Evolutionary conservation across 2,888 invertebrate genomes (phyloP), one percentile per base, ranked within the genome.

Genomic region (Lithophane leautieri): DNA sequence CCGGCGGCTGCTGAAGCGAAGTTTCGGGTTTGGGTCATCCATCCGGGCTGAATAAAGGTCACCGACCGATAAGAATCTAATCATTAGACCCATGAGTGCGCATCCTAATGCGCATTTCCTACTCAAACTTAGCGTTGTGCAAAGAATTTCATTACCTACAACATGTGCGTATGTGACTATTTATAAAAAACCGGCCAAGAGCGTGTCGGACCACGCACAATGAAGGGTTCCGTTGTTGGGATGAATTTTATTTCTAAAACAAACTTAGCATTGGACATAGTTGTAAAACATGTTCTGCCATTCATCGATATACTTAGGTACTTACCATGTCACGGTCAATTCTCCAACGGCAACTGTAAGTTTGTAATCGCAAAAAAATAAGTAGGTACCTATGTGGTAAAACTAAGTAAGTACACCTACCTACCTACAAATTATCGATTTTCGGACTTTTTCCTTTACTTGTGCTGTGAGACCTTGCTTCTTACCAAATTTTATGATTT

Each of bases 11-110:
- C 44, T 4, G 25, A 54, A 50, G 47, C 22, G 8, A 62, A 28
- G 19, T 71, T 76, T 68, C 25, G 25, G 12, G n/a, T 40, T 70
- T 50, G 62, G 47, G 77, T 71, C 14, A 42, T 40, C 54, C 19
- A 28, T 71, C 47, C 40, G 54, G 47, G 19, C n/a, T 54, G 19
- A 40, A 79, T 42, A 28, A 54, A 28, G 72, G 44, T 28, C 56
- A 72, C 28, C 42, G 72, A 47, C 80, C 50, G 77, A 77, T 77
- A 72, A 79, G 42, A 76, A 60, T 79, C 71, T 62, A 62, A 62
- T 56, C 61, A 77, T 72, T 71, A 62, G 14, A 70, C 40, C 61
- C 47, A 70, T 66, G 71, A 70, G 44, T 28, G 52, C 34, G 50
- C 52, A 52, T 60, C 42, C 9, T n/a, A 40, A 42, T 25, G 16